A percentile compares a stretch with the other conserved stretches of the same genome.
phyloP scores from a whole-genome alignment of 1,140 invertebrate species.

The Formica selysi region DNA sequence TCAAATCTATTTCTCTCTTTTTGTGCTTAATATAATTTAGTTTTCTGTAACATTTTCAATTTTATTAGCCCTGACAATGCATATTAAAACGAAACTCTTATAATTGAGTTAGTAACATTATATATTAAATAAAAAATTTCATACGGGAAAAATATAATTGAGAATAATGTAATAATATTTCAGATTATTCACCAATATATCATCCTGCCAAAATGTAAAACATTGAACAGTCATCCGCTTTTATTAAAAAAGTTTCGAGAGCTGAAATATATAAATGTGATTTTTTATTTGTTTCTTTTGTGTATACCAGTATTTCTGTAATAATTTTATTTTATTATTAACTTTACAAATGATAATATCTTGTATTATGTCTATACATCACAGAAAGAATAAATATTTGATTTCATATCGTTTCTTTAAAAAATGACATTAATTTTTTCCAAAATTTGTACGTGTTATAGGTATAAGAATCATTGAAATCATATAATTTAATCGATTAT shows the following conservation, averaged over 20 bases:
- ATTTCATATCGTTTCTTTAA: not conserved
- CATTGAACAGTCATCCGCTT: not conserved
- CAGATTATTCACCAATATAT: constrained; percentile 8
- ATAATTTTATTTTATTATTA: not conserved
- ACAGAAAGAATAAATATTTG: not conserved
- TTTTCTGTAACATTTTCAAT: not conserved
- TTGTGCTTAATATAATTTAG: not conserved
- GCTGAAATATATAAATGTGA: not conserved
- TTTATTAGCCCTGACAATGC: not conserved
- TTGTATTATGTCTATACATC: not conserved
- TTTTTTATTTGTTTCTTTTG: not conserved
- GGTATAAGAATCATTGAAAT: too few relatives aligned
- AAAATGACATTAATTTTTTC: not conserved
- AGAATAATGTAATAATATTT: constrained; percentile 32
- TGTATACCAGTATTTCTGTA: not conserved
- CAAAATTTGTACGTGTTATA: too few relatives aligned
- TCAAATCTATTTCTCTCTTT: constrained; percentile 11
- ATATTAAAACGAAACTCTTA: not conserved
- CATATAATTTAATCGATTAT: not conserved
- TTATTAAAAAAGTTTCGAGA: not conserved
- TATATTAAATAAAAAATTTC: constrained; percentile 22
- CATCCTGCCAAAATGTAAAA: constrained; percentile 11
- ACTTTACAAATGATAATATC: not conserved
- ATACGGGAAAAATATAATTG: not conserved
- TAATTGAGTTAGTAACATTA: constrained; percentile 37